Evolutionary conservation across 2,888 invertebrate species (phyloP), one percentile per base, ranked within the genome.

Genomic region (Sycophila texana): DNA sequence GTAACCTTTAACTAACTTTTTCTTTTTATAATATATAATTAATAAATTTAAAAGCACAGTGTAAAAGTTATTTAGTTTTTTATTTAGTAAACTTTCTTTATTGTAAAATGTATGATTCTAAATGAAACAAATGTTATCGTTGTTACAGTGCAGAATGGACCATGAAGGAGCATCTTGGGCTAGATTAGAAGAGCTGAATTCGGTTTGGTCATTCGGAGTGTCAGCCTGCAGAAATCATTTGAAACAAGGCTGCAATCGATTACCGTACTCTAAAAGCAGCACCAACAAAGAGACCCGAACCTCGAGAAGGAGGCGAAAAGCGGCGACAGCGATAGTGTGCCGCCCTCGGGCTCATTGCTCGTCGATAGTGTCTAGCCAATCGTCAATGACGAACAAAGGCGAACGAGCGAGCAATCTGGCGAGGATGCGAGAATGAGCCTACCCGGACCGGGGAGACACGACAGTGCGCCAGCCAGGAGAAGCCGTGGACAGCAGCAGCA

Each of bases 381-480:
- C 16, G 84, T 84, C 83, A 83, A 83, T 84, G 85, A 85, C 84
- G 84, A 47, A 18, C 14, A 16, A n/a, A 80, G 7, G 30, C 4
- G 47, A 16, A n/a, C 30, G 16, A 30, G 3, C 22, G 4, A 73
- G 84, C 85, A 84, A 86, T 85, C 84, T 86, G 85, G 86, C 86
- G 87, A 88, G 88, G 88, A 89, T 90, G 89, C 89, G 88, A 89
- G 88, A 89, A 90, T 90, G 90, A 90, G 88, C 88, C 87, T 88
- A 85, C 84, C 86, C 85, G 87, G 18, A 26, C 47, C 51, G 39
- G 12, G 12, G n/a, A 26, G 57, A 2, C 1, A 39, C 51, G 47
- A 57, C 12, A 53, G 10, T 26, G 39, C 57, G 20, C 49, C 18
- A 65, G 47, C 58, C 5, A 20, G 26, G 5, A 66, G 13, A 7